Conservation (phyloP, 2,888 invertebrate species). For the Nymphalis urticae region DNA sequence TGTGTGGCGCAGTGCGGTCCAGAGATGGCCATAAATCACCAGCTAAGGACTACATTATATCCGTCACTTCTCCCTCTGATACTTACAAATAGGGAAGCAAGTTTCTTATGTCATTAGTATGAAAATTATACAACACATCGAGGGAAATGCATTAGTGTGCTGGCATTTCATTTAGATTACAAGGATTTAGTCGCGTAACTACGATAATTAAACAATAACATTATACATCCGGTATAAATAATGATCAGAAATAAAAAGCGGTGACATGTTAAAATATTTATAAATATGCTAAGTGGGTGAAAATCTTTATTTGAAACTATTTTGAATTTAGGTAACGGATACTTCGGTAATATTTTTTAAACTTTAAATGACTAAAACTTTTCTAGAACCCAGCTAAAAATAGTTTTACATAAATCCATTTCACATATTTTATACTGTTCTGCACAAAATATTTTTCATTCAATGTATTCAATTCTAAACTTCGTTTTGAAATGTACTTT, state of each 20-base stretch:
- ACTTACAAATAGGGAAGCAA: slow-evolving; percentile 20
- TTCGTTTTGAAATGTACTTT: too few species aligned
- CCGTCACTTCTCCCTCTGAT: slow-evolving; percentile 35
- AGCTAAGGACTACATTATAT: slow-evolving; percentile 37
- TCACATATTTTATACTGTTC: too few species aligned
- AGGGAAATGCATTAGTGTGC: slow-evolving; percentile 4
- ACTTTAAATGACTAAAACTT: too few species aligned
- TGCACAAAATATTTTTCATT: too few species aligned
- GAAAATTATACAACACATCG: slow-evolving; percentile 15
- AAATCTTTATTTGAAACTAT: neutral
- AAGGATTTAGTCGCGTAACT: slow-evolving; percentile 6
- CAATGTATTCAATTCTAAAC: too few species aligned
- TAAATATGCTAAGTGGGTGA: neutral
- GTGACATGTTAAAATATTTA: neutral
- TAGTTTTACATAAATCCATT: too few species aligned
- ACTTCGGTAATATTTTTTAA: too few species aligned
- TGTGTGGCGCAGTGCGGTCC: slow-evolving; percentile 7
- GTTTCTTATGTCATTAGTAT: slow-evolving; percentile 20
- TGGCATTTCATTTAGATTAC: slow-evolving; percentile 12
- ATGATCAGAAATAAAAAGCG: slow-evolving; percentile 2
- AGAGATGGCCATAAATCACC: slow-evolving; percentile 37
- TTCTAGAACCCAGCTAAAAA: too few species aligned
- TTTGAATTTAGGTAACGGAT: neutral
- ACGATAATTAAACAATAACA: slow-evolving; percentile 7
- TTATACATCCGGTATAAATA: neutral